phyloP scores from a whole-genome alignment of 2,113 vertebrate species.

The Ailuropoda melanoleuca region DNA sequence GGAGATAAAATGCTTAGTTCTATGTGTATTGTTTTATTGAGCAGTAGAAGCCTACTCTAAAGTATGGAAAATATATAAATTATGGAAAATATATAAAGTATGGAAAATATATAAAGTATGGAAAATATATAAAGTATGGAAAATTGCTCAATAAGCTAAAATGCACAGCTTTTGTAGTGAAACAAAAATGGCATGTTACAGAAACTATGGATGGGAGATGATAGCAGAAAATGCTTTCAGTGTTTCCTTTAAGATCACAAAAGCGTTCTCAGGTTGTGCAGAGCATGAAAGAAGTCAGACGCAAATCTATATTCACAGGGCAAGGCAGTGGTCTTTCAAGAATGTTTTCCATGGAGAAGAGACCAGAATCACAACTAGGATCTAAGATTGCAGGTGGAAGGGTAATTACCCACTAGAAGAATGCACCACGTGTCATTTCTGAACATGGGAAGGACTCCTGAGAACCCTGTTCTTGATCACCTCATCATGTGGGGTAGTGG shows the following conservation, averaged over 20 bases:
- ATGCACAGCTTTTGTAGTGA: background rate
- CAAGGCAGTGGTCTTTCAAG: slow-evolving; percentile 44
- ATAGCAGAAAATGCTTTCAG: background rate
- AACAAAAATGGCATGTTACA: background rate
- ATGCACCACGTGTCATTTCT: background rate
- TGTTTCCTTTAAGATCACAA: slow-evolving; percentile 13
- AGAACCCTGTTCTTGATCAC: background rate
- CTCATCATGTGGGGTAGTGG: background rate
- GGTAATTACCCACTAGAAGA: slow-evolving; percentile 28
- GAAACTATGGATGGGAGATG: background rate
- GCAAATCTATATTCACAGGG: slow-evolving; percentile 40
- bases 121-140: background rate
- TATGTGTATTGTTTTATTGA: background rate
- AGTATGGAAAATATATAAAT: background rate
- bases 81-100: background rate
- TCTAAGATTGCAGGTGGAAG: slow-evolving; percentile 32
- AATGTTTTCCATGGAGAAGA: slow-evolving; percentile 30
- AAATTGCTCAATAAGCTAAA: slow-evolving; percentile 3
- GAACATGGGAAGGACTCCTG: background rate
- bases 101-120: background rate
- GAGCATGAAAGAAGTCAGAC: slow-evolving; percentile 31
- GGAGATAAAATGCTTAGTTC: background rate
- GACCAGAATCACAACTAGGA: slow-evolving; percentile 54
- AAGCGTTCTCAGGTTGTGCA: background rate
- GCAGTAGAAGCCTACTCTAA: background rate